Conservation (phyloP, 1,140 invertebrate genomes). For the Calosoma granatense region DNA sequence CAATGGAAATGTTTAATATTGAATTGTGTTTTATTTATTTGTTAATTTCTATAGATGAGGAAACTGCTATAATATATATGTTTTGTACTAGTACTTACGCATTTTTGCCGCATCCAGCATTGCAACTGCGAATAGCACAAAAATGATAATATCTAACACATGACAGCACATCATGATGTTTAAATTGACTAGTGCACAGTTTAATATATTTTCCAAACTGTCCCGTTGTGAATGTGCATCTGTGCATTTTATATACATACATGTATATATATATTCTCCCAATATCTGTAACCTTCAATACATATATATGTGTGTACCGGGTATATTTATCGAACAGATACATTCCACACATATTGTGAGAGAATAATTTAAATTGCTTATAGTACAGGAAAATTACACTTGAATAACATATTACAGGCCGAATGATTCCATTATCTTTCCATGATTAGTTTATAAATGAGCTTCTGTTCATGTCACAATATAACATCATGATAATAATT, state of each 20-base stretch:
- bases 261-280: slow-evolving; percentile 1
- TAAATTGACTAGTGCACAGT: no score
- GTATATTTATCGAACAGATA: slow-evolving; percentile 1
- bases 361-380: slow-evolving; percentile 7
- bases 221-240: no score
- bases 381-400: slow-evolving; percentile 11
- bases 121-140: not conserved
- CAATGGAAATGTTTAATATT: not conserved
- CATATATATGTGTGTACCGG: not conserved
- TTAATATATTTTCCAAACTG: no score
- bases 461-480: no score
- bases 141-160: no score
- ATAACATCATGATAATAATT: no score
- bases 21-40: no score
- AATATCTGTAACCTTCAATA: not conserved
- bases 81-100: not conserved
- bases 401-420: slow-evolving; percentile 11
- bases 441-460: not conserved
- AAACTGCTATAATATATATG: no score
- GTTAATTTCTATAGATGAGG: no score
- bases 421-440: slow-evolving; percentile 6
- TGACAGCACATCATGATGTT: no score
- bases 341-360: not conserved
- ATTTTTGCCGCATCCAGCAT: not conserved
- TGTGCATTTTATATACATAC: no score